phyloP scores from a whole-genome alignment of 2,113 vertebrate species.

The Pygoscelis antarcticus region DNA sequence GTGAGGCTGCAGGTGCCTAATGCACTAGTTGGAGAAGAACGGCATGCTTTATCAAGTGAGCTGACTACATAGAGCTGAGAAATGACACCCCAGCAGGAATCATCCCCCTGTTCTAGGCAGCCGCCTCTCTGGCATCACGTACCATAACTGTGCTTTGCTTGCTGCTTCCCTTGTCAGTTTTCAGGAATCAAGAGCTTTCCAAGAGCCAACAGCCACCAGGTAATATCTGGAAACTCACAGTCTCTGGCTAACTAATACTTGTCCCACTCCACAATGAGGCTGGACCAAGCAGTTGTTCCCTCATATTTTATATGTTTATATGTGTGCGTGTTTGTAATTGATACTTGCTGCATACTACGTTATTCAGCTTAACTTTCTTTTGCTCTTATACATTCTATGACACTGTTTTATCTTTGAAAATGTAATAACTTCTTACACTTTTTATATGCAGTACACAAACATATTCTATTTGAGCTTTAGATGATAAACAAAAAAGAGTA shows the following conservation, averaged over 20 bases:
- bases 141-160: not conserved
- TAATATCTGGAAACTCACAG: not conserved
- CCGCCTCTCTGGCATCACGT: not conserved
- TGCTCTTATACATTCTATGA: not conserved
- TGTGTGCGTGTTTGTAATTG: fast-evolving
- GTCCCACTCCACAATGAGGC: not conserved
- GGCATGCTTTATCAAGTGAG: not conserved
- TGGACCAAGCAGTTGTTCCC: not conserved
- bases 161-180: not conserved
- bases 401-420: not conserved
- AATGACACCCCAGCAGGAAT: not conserved
- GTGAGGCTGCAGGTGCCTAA: not conserved
- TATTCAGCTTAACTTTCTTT: not conserved
- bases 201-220: not conserved
- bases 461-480: not conserved
- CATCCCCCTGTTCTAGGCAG: not conserved
- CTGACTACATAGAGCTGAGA: not conserved
- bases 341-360: not conserved
- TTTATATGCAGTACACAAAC: not conserved
- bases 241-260: not conserved
- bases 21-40: not conserved
- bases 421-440: not conserved
- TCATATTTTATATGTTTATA: not conserved
- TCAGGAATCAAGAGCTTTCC: not conserved
- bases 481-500: not conserved